Evolutionary conservation across 2,797 vertebrate genomes (phyloP).

Genomic region (Periophthalmus magnuspinnatus): DNA sequence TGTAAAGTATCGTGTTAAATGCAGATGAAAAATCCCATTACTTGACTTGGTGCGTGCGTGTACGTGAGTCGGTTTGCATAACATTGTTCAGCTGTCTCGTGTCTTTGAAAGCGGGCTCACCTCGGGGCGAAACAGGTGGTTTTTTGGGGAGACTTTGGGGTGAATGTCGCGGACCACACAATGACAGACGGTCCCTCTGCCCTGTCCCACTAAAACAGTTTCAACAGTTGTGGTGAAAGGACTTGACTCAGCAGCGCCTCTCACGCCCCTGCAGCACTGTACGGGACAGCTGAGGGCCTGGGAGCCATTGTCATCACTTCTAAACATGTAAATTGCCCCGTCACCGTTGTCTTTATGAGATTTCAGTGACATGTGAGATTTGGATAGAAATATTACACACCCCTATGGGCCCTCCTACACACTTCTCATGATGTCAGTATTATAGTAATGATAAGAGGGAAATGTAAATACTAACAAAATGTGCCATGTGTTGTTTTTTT

Average conservation of each 20-base stretch:
- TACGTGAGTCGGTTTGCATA: slow-evolving; percentile 26
- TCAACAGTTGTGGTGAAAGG: slow-evolving; percentile 55
- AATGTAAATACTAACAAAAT: no score
- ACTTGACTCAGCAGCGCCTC: slow-evolving; percentile 28
- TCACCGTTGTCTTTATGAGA: neutral
- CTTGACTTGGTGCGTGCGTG: slow-evolving; percentile 25
- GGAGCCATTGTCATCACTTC: slow-evolving; percentile 2
- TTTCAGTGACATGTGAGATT: neutral
- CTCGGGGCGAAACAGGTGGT: slow-evolving; percentile 65
- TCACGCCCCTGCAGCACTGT: neutral
- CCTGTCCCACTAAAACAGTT: slow-evolving; percentile 36
- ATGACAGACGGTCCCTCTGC: slow-evolving; percentile 31
- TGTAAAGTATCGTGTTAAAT: slow-evolving; percentile 3
- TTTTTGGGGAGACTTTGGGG: slow-evolving; percentile 59
- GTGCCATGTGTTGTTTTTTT: no score
- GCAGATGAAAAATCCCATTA: slow-evolving; percentile 12
- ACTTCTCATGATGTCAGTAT: no score
- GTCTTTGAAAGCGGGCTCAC: slow-evolving; percentile 39
- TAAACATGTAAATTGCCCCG: neutral
- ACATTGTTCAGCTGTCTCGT: slow-evolving; percentile 61
- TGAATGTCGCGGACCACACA: slow-evolving; percentile 73
- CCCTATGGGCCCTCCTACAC: neutral
- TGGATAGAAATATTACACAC: neutral
- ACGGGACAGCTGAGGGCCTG: neutral
- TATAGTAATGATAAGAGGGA: no score